Evolutionary conservation across 2,113 vertebrate genomes (phyloP).

Genomic region (Tyrannus savana): DNA sequence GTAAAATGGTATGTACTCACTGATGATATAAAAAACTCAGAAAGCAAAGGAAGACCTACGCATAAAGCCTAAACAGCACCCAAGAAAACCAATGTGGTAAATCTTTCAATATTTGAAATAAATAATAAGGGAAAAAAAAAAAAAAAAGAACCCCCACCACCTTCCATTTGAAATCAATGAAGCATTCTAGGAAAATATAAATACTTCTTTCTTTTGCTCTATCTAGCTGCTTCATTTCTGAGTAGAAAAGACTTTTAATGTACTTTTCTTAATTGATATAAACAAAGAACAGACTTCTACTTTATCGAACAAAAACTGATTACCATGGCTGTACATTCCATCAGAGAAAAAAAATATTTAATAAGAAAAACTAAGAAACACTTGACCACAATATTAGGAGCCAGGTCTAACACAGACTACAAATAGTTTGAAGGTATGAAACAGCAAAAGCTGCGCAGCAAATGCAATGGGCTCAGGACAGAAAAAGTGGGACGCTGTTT

Average conservation of each 20-base stretch:
- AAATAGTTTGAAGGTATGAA: neutral
- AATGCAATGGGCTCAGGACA: neutral
- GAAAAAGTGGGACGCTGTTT: neutral
- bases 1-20: neutral
- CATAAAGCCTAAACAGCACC: neutral
- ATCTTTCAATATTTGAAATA: neutral
- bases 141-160: neutral
- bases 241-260: neutral
- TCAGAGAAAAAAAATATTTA: neutral
- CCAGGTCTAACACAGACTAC: neutral
- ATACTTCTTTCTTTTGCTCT: neutral
- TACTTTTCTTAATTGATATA: neutral
- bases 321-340: neutral
- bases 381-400: neutral
- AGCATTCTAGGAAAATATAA: neutral
- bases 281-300: neutral
- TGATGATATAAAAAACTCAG: neutral
- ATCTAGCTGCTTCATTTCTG: neutral
- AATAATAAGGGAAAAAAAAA: neutral
- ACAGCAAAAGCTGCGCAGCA: neutral
- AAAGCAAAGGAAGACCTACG: neutral
- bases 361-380: neutral
- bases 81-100: neutral
- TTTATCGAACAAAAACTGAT: neutral
- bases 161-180: neutral